Evolutionary conservation across 92 coral and sea anemone species (phyloP), one percentile per base, ranked within the genome.

Genomic region (Porites lobata): DNA sequence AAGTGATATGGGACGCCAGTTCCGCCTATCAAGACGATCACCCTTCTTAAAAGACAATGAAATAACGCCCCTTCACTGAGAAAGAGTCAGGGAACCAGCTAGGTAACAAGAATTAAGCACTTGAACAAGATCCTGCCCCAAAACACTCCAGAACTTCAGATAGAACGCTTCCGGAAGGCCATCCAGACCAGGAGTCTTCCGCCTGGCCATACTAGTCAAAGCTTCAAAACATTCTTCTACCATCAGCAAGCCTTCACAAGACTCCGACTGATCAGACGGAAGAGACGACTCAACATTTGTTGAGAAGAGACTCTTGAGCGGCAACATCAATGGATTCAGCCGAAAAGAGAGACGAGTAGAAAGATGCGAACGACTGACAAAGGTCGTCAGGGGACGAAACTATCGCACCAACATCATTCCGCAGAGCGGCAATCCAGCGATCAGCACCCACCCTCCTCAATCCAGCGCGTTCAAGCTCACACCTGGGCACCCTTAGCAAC

Each of bases 121-220:
- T 0, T 10, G 1, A 0, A 94, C 94, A 1, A 91, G 83, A 53
- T 91, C 94, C 1, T 21, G 7, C 0, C 92, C 96, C 0, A 94
- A 56, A 1, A 69, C 3, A 17, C 66, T 56, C 94, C 96, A 94
- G 62, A 94, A 88, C 50, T 70, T 53, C 0, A 68, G 3, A 52
- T 88, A 94, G 51, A 94, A 91, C 56, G 91, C 92, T 12, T 64
- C 75, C 3, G 96, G 94, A 1, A 93, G 81, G 4, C 96, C 94
- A 67, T 90, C 94, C 0, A 76, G 5, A 0, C 92, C 94, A 7
- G 90, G 93, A 6, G 91, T 50, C 24, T 94, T 94, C 19, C 54
- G 29, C 0, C 52, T 19, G 1, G 82, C 22, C 92, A 94, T 91
- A 19, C 85, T 77, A 7, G 53, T 15, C 14, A 94, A 72, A 9